A percentile compares a stretch with the other conserved stretches of the same genome.
phyloP scores from a whole-genome alignment of 2,888 invertebrate genomes.

The Ophioninae sp. region DNA sequence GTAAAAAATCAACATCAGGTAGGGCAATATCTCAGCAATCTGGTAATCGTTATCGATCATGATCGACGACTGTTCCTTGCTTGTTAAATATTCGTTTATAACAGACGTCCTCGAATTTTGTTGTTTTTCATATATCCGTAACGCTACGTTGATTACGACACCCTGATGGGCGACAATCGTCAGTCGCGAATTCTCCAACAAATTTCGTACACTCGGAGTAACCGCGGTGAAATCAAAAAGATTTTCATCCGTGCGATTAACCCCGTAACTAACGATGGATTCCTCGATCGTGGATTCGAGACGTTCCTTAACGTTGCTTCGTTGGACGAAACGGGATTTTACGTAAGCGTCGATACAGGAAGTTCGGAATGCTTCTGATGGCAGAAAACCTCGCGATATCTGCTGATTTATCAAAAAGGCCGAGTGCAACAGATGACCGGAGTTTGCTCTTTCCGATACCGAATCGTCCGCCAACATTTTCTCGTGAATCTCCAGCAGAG shows the following conservation, averaged over 20 bases:
- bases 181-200: constrained; percentile 82
- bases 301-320: constrained; percentile 80
- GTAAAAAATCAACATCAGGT: constrained; percentile 80
- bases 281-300: constrained; percentile 82
- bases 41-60: constrained; percentile 30
- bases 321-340: constrained; percentile 81
- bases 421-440: constrained; percentile 86
- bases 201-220: constrained; percentile 80
- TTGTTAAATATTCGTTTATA: constrained; percentile 69
- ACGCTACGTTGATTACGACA: constrained; percentile 76
- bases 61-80: background rate
- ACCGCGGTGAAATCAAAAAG: constrained; percentile 72
- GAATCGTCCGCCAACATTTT: constrained; percentile 79
- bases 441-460: constrained; percentile 82
- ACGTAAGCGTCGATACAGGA: constrained; percentile 87
- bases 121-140: constrained; percentile 46
- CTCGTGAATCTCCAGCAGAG: constrained; percentile 82
- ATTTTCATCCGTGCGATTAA: constrained; percentile 59
- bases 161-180: constrained; percentile 84
- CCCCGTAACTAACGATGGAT: constrained; percentile 81
- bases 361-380: constrained; percentile 83
- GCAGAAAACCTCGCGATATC: constrained; percentile 84
- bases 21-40: constrained; percentile 68
- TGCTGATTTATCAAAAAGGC: constrained; percentile 86
- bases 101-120: constrained; percentile 47